These are phyloP conservation scores for Helarctos malayanus DNA, from an alignment of 2,797 vertebrate species.

Conservation along the genomic window DNA sequence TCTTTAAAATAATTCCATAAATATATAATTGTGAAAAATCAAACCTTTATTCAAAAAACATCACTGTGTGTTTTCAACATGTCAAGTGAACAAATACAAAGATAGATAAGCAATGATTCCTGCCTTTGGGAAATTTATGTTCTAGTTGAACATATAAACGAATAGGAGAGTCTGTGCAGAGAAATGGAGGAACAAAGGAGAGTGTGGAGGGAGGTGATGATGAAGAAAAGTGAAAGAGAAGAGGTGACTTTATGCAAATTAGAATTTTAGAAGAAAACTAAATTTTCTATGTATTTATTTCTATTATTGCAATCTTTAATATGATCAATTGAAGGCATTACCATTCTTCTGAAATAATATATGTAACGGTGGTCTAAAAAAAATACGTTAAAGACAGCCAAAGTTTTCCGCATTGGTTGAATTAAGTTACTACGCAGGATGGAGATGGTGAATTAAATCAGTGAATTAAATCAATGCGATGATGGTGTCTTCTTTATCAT, in stretches of 20 bases:
- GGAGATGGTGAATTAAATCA: not conserved
- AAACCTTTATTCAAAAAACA: conserved; percentile 34
- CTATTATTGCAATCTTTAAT: not conserved
- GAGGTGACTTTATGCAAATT: not conserved
- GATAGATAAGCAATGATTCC: not conserved
- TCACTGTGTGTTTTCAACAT: not conserved
- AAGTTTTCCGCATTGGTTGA: not conserved
- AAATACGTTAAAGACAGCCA: not conserved
- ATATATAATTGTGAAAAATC: conserved; percentile 27
- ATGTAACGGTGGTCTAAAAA: not conserved
- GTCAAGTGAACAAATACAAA: not conserved
- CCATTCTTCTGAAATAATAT: not conserved
- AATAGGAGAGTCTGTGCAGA: not conserved
- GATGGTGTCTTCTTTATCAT: not conserved
- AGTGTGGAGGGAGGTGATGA: not conserved
- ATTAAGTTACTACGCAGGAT: not conserved
- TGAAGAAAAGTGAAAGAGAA: not conserved
- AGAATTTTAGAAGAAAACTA: not conserved
- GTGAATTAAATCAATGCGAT: not conserved
- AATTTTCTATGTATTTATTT: not conserved
- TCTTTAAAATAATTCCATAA: not conserved
- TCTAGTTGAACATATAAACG: not conserved
- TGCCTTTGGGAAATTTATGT: not conserved
- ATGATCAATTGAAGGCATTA: not conserved
- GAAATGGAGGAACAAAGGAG: not conserved